These are phyloP conservation scores for Drosophila persimilis DNA, from an alignment of 1,140 invertebrate genomes.

Conservation along the genomic window DNA sequence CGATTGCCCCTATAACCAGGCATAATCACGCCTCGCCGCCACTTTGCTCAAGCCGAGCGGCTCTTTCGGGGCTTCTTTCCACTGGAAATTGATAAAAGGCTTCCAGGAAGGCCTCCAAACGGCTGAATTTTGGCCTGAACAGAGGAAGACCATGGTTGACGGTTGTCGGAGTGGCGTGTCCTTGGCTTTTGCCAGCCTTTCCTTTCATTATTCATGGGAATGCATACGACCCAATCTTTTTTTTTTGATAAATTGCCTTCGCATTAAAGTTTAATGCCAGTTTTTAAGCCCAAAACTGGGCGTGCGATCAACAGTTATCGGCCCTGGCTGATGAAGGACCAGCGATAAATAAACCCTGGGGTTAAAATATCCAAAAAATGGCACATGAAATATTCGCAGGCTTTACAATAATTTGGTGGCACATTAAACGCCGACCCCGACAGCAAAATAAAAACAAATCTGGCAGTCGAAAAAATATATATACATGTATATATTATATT, in stretches of 20 bases:
- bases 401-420: conserved; percentile 60
- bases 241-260: background rate
- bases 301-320: conserved; percentile 19
- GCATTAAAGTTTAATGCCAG: background rate
- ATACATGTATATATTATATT: conserved; percentile 68
- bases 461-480: conserved; percentile 46
- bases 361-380: conserved; percentile 29
- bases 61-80: conserved; percentile 10
- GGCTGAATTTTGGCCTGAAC: conserved; percentile 43
- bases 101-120: conserved; percentile 50
- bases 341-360: conserved; percentile 49
- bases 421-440: conserved; percentile 14
- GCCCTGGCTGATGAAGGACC: background rate
- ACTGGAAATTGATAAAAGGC: conserved; percentile 66
- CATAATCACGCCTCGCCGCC: conserved; percentile 58
- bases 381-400: conserved; percentile 24
- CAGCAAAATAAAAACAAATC: conserved; percentile 48
- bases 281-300: background rate
- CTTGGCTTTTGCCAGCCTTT: background rate
- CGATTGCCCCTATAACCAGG: background rate
- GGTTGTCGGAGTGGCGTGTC: too few species aligned
- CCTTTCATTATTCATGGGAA: background rate
- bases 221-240: background rate
- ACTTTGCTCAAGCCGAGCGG: conserved; percentile 68
- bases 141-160: conserved; percentile 10